Base-by-base conservation (phyloP, 2,797 vertebrate species). In the Amphiprion clarkii region DNA sequence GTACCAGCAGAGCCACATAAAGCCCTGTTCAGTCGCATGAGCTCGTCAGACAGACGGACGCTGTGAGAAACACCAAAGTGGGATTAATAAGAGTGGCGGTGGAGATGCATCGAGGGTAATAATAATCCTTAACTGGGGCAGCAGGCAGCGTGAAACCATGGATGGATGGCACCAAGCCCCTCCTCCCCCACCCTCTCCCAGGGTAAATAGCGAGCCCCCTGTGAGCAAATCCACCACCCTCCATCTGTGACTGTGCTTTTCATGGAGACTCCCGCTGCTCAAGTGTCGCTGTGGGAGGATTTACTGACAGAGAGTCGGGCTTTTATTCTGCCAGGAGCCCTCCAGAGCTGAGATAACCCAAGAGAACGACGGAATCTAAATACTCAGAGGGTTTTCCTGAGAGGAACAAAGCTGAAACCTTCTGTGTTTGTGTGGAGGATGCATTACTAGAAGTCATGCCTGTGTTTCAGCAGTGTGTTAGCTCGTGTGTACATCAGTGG, bases 61-160 rank as follows among this genome's bases (percentile, higher is more conserved):
- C 75, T 62, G 65, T 78, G 65, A 68, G 66, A 52, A 64, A 51
- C 42, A 44, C 68, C 60, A 59, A 74, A 74, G 72, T 74, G 71
- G 69, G 86, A 92, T 90, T 92, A 84, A 76, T 65, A 55, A 63
- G 21, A 82, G 72, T 33, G 62, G 65, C 52, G 67, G 70, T 77
- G 72, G 80, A 78, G 81, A 76, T 89, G 81, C 81, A 86, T 87
- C 14, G 29, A 79, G 82, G 84, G 83, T 46, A 17, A 46, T 90
- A 92, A 92, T 90, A 92, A 92, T 87, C 83, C 81, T 68, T 73
- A 92, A 78, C 70, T 76, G 59, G 64, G 60, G 33, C 67, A 84
- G 62, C 48, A 57, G 62, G 53, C 36, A 21, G 42, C 2, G 42
- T 57, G 61, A 81, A 56, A 63, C 63, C 3, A 70, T 69, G 56